Conservation (phyloP, 2,797 vertebrate species). For the Manis pentadactyla region DNA sequence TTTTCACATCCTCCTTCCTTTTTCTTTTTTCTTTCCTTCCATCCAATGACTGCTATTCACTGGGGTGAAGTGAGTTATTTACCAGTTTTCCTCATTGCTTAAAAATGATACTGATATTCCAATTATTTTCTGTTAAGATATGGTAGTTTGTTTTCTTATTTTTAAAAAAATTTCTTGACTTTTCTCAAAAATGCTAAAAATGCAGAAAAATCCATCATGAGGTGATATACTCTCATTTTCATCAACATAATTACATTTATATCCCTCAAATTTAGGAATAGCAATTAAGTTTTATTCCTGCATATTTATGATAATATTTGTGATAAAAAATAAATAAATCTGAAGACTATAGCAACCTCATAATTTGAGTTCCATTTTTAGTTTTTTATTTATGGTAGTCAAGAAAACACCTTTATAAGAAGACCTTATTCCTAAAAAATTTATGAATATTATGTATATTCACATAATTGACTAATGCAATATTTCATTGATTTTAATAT, state of each 20-base stretch:
- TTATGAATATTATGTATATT: not conserved
- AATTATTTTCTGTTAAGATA: not conserved
- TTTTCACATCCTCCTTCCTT: not conserved
- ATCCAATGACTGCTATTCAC: not conserved
- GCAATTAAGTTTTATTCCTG: not conserved
- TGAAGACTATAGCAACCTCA: not conserved
- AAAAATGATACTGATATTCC: not conserved
- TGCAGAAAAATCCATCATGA: not conserved
- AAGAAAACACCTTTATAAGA: not conserved
- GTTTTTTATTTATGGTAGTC: not conserved
- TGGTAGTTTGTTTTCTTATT: not conserved
- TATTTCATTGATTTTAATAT: constrained; percentile 7
- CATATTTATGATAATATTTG: not conserved
- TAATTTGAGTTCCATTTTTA: not conserved
- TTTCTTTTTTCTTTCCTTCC: not conserved
- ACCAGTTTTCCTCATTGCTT: not conserved
- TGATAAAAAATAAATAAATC: constrained; percentile 5
- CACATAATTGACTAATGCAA: not conserved
- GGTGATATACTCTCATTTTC: not conserved
- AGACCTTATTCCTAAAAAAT: not conserved
- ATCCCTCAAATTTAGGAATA: not conserved
- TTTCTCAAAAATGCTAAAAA: constrained; percentile 20
- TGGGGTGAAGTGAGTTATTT: not conserved
- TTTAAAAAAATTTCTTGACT: not conserved
- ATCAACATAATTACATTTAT: not conserved